phyloP scores from a whole-genome alignment of 2,888 invertebrate species.

The Acheta domesticus region DNA sequence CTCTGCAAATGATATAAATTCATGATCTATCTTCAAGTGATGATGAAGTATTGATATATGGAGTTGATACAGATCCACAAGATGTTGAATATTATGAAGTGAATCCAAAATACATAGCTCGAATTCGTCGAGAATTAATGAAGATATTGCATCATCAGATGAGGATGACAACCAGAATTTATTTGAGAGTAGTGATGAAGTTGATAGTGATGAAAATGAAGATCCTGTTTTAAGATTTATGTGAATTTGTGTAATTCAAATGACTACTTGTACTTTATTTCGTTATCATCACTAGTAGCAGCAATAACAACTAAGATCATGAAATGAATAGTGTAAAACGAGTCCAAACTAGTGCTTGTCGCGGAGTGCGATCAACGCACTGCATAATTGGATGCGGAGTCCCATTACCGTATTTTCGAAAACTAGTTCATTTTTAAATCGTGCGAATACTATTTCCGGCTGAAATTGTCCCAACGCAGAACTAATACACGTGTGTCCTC shows the following conservation, averaged over 20 bases:
- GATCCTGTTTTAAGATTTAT: constrained; percentile 24
- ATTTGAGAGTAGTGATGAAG: constrained; percentile 40
- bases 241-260: not conserved
- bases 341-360: too few relatives aligned
- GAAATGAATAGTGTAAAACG: too few relatives aligned
- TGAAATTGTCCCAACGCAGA: too few relatives aligned
- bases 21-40: constrained; percentile 48
- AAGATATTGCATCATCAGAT: constrained; percentile 23
- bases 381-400: too few relatives aligned
- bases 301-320: too few relatives aligned
- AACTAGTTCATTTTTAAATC: too few relatives aligned
- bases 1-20: constrained; percentile 53
- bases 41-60: constrained; percentile 46
- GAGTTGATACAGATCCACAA: constrained; percentile 43
- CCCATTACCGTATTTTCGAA: too few relatives aligned
- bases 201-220: constrained; percentile 33
- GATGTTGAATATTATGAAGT: constrained; percentile 59
- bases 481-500: too few relatives aligned
- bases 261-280: too few relatives aligned
- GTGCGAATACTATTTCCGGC: too few relatives aligned
- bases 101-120: constrained; percentile 66
- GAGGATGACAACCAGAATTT: constrained; percentile 28
- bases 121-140: constrained; percentile 44
- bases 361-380: too few relatives aligned
- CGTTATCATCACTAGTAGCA: too few relatives aligned